These are phyloP conservation scores for Pristionchus maxplancki DNA, from an alignment of 2,888 invertebrate species.

Conservation along the genomic window DNA sequence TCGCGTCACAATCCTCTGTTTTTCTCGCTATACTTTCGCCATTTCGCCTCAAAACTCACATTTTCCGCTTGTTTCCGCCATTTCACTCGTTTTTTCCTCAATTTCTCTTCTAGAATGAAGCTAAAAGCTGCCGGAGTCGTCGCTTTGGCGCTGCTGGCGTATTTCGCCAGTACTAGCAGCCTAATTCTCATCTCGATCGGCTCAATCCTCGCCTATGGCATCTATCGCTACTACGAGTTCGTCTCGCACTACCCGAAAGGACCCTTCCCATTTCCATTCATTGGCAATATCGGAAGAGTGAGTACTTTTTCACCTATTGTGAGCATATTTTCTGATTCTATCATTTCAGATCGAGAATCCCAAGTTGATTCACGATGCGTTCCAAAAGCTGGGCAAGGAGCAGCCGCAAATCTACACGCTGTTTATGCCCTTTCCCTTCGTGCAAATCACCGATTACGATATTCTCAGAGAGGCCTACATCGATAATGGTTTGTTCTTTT, in stretches of 20 bases:
- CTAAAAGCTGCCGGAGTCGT: background rate
- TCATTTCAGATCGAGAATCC: background rate
- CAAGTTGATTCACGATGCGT: background rate
- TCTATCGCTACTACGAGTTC: slow-evolving; percentile 17
- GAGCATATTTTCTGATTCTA: background rate
- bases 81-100: too few species aligned
- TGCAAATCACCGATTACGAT: background rate
- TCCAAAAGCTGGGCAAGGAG: background rate
- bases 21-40: too few species aligned
- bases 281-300: background rate
- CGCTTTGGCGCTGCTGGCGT: background rate
- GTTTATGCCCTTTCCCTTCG: background rate
- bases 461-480: background rate
- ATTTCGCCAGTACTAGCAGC: background rate
- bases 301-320: background rate
- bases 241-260: slow-evolving; percentile 1
- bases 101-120: too few species aligned
- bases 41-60: too few species aligned
- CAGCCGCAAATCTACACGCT: background rate
- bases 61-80: too few species aligned
- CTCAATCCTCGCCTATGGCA: background rate
- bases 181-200: background rate
- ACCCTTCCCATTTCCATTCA: background rate
- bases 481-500: background rate
- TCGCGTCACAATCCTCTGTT: too few species aligned